Percentiles rank a stretch among this genome's conserved stretches.
Conservation (phyloP, 2,113 vertebrate genomes). For the Haliaeetus leucogaster region DNA sequence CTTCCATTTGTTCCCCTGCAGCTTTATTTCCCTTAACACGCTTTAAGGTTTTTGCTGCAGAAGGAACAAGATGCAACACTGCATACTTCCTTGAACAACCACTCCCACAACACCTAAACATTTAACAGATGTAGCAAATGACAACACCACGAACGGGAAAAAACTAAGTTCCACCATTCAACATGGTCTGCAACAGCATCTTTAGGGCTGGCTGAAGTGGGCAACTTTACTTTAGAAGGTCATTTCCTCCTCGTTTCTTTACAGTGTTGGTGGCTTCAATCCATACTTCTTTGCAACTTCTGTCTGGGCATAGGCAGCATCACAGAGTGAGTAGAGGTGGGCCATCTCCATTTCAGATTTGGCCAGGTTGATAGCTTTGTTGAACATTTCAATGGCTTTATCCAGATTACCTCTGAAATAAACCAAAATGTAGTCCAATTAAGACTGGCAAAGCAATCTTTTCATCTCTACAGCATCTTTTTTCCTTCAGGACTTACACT, state of each 20-base stretch:
- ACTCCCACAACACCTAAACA: conserved; percentile 75
- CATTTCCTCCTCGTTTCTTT: conserved; percentile 67
- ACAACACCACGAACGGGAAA: conserved; percentile 72
- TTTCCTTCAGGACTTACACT: background rate
- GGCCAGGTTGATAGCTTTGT: conserved; percentile 98
- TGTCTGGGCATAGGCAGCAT: conserved; percentile 97
- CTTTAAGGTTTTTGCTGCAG: conserved; percentile 51
- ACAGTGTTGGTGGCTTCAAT: conserved; percentile 96
- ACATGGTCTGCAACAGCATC: conserved; percentile 69
- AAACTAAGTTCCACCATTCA: conserved; percentile 74
- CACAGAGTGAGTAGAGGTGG: conserved; percentile 96
- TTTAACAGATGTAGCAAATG: conserved; percentile 73
- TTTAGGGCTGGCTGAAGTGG: conserved; percentile 68
- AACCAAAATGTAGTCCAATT: background rate
- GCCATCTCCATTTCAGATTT: conserved; percentile 99
- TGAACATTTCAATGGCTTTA: conserved; percentile 99
- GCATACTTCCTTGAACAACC: conserved; percentile 64
- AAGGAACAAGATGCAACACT: conserved; percentile 66
- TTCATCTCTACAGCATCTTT: background rate
- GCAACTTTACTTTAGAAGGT: conserved; percentile 70
- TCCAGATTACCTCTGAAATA: conserved; percentile 93
- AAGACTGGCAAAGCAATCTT: background rate
- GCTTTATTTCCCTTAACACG: conserved; percentile 34
- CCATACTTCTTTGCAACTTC: conserved; percentile 98
- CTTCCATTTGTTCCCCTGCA: conserved; percentile 63